Evolutionary conservation across 2,888 invertebrate species (phyloP), one percentile per base, ranked within the genome.

Genomic region (Lamellibrachia satsuma): DNA sequence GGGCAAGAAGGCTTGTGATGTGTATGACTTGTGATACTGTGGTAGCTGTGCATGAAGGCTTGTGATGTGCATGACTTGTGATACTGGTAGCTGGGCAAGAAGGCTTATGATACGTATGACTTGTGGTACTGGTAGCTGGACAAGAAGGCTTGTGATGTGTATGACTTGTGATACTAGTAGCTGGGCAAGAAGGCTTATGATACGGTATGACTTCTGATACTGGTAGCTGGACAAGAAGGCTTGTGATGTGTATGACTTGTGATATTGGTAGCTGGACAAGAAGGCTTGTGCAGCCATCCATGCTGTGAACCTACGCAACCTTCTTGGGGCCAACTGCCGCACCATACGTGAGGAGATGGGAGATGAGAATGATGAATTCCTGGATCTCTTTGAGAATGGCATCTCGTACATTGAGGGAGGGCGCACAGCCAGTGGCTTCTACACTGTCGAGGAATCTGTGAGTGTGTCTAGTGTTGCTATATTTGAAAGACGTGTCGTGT

Each of bases 271-370:
- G 94, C 92, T 99, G 96, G 99, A 99, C 97, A 99, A 99, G 97
- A 98, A 98, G 95, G 99, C 99, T 0, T 99, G 99, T 97, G 98
- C 99, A 1, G 99, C 99, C 6, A 99, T 99, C 96, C 99, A 99
- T 97, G 99, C 99, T 0, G 99, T 99, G 0, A 99, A 99, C 97
- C 97, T 99, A 93, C 97, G 99, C 92, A 99, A 99, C 96, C 98
- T 98, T 96, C 97, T 99, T 92, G 99, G 99, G 4, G 99, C 99
- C 0, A 98, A 98, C 93, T 98, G 98, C 96, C 98, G 99, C 51
- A 99, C 99, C 0, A 98, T 98, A 94, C 97, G 99, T 7, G 99
- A 99, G 97, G 99, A 99, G 96, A 99, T 99, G 97, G 98, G 97
- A 2, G 99, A 99, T 96, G 99, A 99, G 93, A 98, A 98, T 0